phyloP scores from a whole-genome alignment of 2,888 invertebrate genomes.

The Amblyjoppa proteus region DNA sequence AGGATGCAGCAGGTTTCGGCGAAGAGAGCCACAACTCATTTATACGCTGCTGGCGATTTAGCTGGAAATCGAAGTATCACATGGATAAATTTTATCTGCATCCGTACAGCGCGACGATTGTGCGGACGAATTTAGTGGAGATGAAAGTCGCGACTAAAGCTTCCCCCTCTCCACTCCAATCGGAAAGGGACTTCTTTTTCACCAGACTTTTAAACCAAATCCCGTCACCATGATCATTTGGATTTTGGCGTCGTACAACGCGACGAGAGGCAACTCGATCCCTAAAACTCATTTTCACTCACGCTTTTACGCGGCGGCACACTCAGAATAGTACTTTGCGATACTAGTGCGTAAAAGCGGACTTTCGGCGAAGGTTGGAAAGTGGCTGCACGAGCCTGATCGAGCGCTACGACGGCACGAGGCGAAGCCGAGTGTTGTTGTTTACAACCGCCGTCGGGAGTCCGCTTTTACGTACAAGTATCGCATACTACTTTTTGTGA shows the following conservation, averaged over 20 bases:
- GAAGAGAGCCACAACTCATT: constrained; percentile 61
- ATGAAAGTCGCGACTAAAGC: constrained; percentile 1
- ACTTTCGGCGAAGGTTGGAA: too few relatives aligned
- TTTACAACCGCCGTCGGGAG: too few relatives aligned
- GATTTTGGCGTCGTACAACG: constrained; percentile 79
- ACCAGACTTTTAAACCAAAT: constrained; percentile 81
- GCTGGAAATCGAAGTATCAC: constrained; percentile 55
- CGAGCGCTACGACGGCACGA: too few relatives aligned
- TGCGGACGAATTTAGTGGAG: constrained; percentile 11
- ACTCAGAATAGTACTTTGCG: background rate
- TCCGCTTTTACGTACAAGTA: too few relatives aligned
- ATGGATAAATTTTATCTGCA: constrained; percentile 59
- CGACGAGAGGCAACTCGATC: constrained; percentile 47
- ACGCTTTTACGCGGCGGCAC: constrained; percentile 52
- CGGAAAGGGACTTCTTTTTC: constrained; percentile 38
- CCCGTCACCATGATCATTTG: constrained; percentile 81
- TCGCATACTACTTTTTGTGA: too few relatives aligned
- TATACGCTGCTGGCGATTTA: constrained; percentile 45
- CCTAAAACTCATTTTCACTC: constrained; percentile 60
- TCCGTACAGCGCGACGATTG: constrained; percentile 45
- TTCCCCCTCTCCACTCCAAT: constrained; percentile 8
- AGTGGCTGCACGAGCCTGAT: too few relatives aligned
- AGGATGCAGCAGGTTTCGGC: constrained; percentile 23
- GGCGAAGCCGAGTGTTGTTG: too few relatives aligned
- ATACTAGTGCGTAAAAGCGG: too few relatives aligned